Evolutionary conservation across 2,888 invertebrate species (phyloP).

Genomic region (Dione juno): DNA sequence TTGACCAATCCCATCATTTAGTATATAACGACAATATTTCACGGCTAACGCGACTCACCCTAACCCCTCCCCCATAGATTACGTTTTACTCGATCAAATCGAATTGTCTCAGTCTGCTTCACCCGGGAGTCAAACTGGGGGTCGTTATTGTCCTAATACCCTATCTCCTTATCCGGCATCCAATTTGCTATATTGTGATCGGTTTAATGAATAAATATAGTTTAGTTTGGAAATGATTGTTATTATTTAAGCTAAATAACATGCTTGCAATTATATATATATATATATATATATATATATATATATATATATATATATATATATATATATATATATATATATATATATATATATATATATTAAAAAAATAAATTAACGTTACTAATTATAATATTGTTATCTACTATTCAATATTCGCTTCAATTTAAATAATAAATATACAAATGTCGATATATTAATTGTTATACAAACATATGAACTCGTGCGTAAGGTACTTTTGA

Average conservation of each 20-base stretch:
- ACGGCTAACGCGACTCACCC: constrained; percentile 32
- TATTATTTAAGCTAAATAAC: not conserved
- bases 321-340: too few relatives aligned
- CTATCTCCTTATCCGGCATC: constrained; percentile 25
- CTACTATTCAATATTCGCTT: constrained; percentile 12
- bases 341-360: too few relatives aligned
- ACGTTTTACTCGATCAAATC: constrained; percentile 54
- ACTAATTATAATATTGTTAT: constrained; percentile 11
- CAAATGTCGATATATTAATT: constrained; percentile 10
- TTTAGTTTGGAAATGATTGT: not conserved
- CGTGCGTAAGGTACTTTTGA: constrained; percentile 5
- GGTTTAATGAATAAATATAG: constrained; percentile 16
- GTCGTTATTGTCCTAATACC: constrained; percentile 40
- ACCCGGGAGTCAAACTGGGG: constrained; percentile 50
- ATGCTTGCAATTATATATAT: not conserved
- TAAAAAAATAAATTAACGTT: not conserved
- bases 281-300: not conserved
- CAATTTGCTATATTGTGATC: constrained; percentile 36
- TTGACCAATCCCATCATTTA: not conserved
- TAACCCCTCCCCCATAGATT: constrained; percentile 47
- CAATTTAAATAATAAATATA: constrained; percentile 15
- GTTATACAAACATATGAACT: constrained; percentile 7
- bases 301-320: too few relatives aligned
- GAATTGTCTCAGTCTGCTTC: constrained; percentile 58
- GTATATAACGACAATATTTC: constrained; percentile 8